These are phyloP conservation scores for Poeciliopsis occidentalis DNA, from an alignment of 2,113 vertebrate species.

Conservation along the genomic window DNA sequence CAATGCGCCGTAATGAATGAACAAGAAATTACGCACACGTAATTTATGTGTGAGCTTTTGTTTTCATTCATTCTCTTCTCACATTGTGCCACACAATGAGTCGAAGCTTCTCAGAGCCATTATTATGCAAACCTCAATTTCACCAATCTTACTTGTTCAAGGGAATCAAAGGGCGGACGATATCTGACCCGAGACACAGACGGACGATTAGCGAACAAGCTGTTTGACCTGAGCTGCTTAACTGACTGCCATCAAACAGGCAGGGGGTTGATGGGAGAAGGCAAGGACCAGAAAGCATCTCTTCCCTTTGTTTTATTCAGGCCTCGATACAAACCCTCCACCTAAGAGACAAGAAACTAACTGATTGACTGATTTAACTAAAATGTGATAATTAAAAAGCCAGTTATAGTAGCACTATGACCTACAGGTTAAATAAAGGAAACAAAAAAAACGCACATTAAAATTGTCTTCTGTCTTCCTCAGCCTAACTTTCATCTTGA, in stretches of 20 bases:
- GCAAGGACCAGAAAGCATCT: conserved; percentile 42
- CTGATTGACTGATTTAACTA: conserved; percentile 48
- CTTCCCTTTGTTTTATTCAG: conserved; percentile 56
- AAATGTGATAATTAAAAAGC: conserved; percentile 31
- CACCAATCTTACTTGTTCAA: conserved; percentile 16
- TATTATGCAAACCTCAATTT: conserved; percentile 21
- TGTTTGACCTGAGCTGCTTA: conserved; percentile 48
- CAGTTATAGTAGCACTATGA: background rate
- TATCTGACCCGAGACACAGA: conserved; percentile 31
- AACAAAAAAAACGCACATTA: background rate
- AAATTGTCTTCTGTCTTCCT: background rate
- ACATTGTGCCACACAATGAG: background rate
- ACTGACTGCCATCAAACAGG: conserved; percentile 49
- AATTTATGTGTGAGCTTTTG: conserved; percentile 15
- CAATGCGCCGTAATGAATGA: background rate
- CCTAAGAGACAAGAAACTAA: conserved; percentile 33
- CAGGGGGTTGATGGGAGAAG: conserved; percentile 18
- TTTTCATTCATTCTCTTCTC: conserved; percentile 4
- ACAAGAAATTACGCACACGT: background rate
- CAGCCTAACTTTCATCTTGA: background rate
- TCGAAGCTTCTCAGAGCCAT: conserved; percentile 1
- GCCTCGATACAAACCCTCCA: conserved; percentile 46
- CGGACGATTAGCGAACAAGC: conserved; percentile 50
- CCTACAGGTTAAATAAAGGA: background rate
- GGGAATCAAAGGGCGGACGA: conserved; percentile 12